Evolutionary conservation across 2,113 vertebrate species (phyloP).

Genomic region (Ochotona princeps): DNA sequence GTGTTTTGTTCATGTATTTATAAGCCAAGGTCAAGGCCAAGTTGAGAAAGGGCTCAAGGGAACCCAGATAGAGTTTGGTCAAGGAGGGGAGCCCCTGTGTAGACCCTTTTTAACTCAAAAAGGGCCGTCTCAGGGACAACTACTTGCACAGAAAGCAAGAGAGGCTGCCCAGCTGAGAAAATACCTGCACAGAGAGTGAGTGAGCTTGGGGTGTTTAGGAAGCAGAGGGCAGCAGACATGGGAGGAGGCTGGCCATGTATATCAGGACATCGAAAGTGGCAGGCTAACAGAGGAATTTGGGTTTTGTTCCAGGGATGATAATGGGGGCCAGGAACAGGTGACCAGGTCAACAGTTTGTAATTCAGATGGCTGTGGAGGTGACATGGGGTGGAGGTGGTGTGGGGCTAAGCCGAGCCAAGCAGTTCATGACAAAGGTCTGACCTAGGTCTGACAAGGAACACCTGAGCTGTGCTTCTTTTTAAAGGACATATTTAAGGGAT

Average conservation of each 20-base stretch:
- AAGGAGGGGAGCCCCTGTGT: background rate
- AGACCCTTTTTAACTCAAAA: background rate
- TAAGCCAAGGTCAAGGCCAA: background rate
- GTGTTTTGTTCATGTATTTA: background rate
- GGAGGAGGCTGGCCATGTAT: background rate
- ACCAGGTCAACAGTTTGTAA: background rate
- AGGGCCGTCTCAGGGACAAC: background rate
- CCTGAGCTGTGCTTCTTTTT: background rate
- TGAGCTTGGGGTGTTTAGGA: background rate
- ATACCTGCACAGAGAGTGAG: background rate
- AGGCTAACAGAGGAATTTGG: background rate
- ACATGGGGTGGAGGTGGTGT: background rate
- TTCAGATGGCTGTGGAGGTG: background rate
- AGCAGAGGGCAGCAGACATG: background rate
- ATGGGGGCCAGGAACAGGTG: background rate
- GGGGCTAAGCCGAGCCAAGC: background rate
- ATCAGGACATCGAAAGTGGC: background rate
- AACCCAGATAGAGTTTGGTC: background rate
- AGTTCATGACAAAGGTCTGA: background rate
- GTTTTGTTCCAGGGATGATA: background rate
- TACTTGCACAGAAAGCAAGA: background rate
- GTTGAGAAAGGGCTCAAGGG: background rate
- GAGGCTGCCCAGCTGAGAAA: background rate
- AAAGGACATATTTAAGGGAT: background rate
- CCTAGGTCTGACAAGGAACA: background rate